Percentiles rank a stretch among this genome's conserved stretches.
These are phyloP conservation scores for Zaprionus gabonicus DNA, from an alignment of 1,140 invertebrate genomes.

Conservation along the genomic window DNA sequence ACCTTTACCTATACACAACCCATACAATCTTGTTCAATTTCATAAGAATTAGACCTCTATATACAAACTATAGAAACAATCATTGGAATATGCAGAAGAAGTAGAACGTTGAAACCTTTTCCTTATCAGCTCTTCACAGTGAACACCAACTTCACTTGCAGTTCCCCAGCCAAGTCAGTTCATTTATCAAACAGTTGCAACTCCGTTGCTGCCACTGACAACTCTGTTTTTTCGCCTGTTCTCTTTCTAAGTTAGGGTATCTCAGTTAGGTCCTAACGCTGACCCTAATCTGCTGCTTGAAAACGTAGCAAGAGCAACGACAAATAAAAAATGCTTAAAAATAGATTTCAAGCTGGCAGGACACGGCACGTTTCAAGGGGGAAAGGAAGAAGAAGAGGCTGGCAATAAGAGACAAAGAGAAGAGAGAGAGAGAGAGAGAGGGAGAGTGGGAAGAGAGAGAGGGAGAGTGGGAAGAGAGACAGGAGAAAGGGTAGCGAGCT, in stretches of 20 bases:
- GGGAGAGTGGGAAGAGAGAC: background rate
- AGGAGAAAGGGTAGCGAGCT: constrained; percentile 10
- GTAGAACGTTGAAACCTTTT: too few species aligned
- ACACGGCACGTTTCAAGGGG: constrained; percentile 54
- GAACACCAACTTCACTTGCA: background rate
- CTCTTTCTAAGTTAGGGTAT: constrained; percentile 15
- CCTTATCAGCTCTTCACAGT: too few species aligned
- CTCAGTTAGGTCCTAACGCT: background rate
- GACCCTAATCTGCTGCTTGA: constrained; percentile 57
- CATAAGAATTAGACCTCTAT: too few species aligned
- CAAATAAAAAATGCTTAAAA: constrained; percentile 58
- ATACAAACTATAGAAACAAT: too few species aligned
- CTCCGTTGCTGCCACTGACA: background rate
- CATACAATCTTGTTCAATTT: too few species aligned
- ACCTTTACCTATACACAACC: too few species aligned
- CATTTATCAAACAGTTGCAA: constrained; percentile 1
- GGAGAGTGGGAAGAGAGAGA: background rate
- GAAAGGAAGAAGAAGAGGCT: constrained; percentile 35
- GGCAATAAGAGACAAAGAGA: constrained; percentile 15
- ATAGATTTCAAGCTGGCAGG: constrained; percentile 62
- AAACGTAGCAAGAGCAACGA: constrained; percentile 43
- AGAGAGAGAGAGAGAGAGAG: constrained; percentile 11
- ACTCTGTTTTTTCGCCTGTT: background rate
- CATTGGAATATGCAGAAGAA: too few species aligned
- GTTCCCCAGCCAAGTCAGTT: background rate